These are phyloP conservation scores for Tinea trinotella DNA, from an alignment of 2,888 invertebrate genomes.

Conservation along the genomic window DNA sequence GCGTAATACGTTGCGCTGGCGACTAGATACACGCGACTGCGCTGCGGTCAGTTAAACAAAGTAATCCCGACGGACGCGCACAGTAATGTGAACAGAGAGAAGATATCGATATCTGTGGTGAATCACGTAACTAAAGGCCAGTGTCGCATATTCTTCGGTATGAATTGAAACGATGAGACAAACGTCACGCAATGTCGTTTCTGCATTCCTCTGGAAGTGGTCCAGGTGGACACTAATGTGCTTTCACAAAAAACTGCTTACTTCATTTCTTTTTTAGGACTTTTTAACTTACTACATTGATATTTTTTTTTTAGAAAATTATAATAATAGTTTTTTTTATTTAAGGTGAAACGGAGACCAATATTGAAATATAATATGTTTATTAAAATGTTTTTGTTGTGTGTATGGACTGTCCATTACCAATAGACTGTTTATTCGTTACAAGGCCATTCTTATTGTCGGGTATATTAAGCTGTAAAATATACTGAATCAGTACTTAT, in stretches of 20 bases:
- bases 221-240: slow-evolving; percentile 42
- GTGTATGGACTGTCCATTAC: slow-evolving; percentile 21
- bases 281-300: not conserved
- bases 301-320: too few relatives aligned
- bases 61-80: slow-evolving; percentile 45
- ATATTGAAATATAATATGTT: too few relatives aligned
- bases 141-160: not conserved
- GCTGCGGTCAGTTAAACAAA: slow-evolving; percentile 49
- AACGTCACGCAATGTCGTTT: slow-evolving; percentile 35
- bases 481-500: not conserved
- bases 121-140: slow-evolving; percentile 31
- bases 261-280: slow-evolving; percentile 6
- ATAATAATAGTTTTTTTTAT: too few relatives aligned
- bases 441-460: slow-evolving; percentile 39
- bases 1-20: slow-evolving; percentile 46
- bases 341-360: too few relatives aligned
- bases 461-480: not conserved
- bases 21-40: slow-evolving; percentile 39
- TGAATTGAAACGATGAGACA: not conserved
- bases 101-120: slow-evolving; percentile 67
- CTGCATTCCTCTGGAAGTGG: slow-evolving; percentile 50
- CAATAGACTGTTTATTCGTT: slow-evolving; percentile 31
- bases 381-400: too few relatives aligned
- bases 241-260: slow-evolving; percentile 2
- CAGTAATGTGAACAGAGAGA: slow-evolving; percentile 58